Evolutionary conservation across 2,797 vertebrate species (phyloP).

Genomic region (Channallabes apus): DNA sequence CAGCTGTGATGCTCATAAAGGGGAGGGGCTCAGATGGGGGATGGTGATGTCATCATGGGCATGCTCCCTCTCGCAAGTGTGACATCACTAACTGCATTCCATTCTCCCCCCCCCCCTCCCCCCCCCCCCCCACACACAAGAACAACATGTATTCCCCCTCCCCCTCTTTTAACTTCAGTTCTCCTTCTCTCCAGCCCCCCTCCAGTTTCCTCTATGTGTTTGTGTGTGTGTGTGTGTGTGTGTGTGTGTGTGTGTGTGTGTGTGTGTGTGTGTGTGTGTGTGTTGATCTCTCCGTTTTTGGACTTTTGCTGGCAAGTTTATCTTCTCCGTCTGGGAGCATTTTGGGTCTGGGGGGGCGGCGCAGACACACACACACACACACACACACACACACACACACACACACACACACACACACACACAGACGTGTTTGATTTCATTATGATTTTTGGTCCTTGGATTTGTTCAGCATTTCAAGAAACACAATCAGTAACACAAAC

Average conservation of each 20-base stretch:
- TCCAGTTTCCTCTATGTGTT: slow-evolving; percentile 25
- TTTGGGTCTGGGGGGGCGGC: background rate
- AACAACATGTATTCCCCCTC: slow-evolving; percentile 67
- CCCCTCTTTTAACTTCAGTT: slow-evolving; percentile 30
- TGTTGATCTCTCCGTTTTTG: background rate
- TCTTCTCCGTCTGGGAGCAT: slow-evolving; percentile 4
- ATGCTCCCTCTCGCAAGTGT: slow-evolving; percentile 76
- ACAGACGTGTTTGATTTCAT: slow-evolving; percentile 7
- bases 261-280: background rate
- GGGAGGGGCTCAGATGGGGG: slow-evolving; percentile 63
- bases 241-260: background rate
- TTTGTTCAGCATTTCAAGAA: background rate
- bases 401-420: slow-evolving; percentile 2
- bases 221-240: background rate
- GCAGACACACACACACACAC: background rate
- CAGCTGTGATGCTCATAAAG: slow-evolving; percentile 57
- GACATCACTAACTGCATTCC: slow-evolving; percentile 80
- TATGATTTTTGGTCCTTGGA: slow-evolving; percentile 4
- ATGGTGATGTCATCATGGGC: slow-evolving; percentile 78
- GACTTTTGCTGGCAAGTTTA: background rate
- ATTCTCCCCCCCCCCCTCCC: slow-evolving; percentile 57
- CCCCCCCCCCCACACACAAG: slow-evolving; percentile 26
- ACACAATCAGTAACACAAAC: background rate
- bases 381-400: slow-evolving; percentile 2
- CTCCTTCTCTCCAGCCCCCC: slow-evolving; percentile 13